Conservation (phyloP, 2,797 vertebrate genomes). For the Urocyon cinereoargenteus region DNA sequence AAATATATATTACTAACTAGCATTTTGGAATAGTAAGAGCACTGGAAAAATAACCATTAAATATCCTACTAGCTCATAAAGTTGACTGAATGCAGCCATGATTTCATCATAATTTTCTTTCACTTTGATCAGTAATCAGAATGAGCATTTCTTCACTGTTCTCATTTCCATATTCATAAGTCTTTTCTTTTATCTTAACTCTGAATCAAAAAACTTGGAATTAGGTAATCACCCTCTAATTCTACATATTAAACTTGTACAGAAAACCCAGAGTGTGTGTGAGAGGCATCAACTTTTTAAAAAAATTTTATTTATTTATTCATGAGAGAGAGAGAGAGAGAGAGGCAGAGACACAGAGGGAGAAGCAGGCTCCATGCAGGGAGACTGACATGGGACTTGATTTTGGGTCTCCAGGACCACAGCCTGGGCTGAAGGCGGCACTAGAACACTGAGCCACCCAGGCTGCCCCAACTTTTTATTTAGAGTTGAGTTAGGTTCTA, state of each 20-base stretch:
- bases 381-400: too few species aligned
- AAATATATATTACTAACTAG: not conserved
- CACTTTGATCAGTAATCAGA: slow-evolving; percentile 8
- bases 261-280: not conserved
- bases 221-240: not conserved
- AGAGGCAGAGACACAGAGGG: too few species aligned
- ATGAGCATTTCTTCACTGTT: not conserved
- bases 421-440: too few species aligned
- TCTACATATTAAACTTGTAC: not conserved
- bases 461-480: too few species aligned
- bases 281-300: not conserved
- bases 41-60: slow-evolving; percentile 1
- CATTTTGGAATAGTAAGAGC: not conserved
- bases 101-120: slow-evolving; percentile 34
- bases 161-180: not conserved
- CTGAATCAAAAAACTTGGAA: not conserved
- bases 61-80: not conserved
- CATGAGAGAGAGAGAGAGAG: too few species aligned
- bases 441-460: too few species aligned
- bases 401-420: too few species aligned
- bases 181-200: not conserved
- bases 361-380: too few species aligned
- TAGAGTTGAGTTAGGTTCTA: not conserved
- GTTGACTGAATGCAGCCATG: not conserved
- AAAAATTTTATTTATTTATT: not conserved